These are phyloP conservation scores for Todiramphus saurophagus DNA, from an alignment of 2,113 vertebrate genomes.

Conservation along the genomic window DNA sequence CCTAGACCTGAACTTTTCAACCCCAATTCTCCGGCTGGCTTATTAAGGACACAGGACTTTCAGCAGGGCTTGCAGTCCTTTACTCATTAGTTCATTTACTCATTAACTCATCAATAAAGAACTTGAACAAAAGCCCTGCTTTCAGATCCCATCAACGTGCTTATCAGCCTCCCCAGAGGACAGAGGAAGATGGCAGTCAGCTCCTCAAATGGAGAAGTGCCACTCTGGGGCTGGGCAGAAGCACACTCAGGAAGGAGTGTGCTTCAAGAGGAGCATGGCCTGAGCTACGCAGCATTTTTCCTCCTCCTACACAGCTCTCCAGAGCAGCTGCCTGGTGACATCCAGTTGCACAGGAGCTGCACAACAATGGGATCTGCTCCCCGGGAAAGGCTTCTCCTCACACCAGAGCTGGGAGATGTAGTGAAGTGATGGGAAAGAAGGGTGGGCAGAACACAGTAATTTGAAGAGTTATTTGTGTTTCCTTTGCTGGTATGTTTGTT, in stretches of 20 bases:
- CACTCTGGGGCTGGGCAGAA: no score
- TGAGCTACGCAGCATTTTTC: neutral
- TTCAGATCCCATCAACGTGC: neutral
- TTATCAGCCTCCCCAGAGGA: neutral
- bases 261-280: neutral
- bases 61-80: neutral
- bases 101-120: neutral
- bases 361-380: neutral
- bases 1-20: neutral
- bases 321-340: neutral
- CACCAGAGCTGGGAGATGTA: neutral
- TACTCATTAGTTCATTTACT: constrained; percentile 10
- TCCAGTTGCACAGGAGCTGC: neutral
- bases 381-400: neutral
- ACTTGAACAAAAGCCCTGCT: neutral
- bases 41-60: neutral
- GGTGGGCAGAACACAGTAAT: neutral
- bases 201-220: neutral
- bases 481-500: neutral
- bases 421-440: neutral
- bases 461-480: neutral
- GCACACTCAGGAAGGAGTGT: no score
- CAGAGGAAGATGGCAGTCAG: neutral
- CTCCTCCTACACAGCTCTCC: neutral
- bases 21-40: neutral